A percentile compares a stretch with the other conserved stretches of the same genome.
Evolutionary conservation across 2,797 vertebrate genomes (phyloP).

Genomic region (Danio choprae): DNA sequence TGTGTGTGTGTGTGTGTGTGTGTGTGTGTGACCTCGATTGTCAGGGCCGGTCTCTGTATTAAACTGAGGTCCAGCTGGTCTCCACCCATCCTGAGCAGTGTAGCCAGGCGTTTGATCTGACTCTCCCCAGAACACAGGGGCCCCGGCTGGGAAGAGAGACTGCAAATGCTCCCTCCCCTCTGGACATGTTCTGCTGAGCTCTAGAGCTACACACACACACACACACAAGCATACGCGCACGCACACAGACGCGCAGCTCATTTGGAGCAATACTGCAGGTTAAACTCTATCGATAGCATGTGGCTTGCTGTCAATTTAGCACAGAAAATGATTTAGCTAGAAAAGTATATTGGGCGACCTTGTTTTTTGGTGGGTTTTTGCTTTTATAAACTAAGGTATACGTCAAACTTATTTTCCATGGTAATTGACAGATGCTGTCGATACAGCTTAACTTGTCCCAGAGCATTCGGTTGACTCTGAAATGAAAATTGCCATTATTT

Average conservation of each 20-base stretch:
- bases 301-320: constrained; percentile 22
- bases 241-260: constrained; percentile 7
- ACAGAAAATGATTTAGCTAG: neutral
- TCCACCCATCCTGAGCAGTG: constrained; percentile 34
- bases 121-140: constrained; percentile 35
- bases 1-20: constrained; percentile 31
- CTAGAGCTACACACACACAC: constrained; percentile 38
- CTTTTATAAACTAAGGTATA: neutral
- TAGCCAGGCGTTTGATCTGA: constrained; percentile 48
- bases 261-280: neutral
- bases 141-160: constrained; percentile 22
- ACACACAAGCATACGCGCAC: too few species aligned
- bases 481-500: constrained; percentile 17
- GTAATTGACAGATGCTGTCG: constrained; percentile 21
- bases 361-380: neutral
- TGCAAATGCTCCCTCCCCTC: constrained; percentile 4
- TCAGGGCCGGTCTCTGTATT: constrained; percentile 41
- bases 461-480: neutral
- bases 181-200: constrained; percentile 34
- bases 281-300: constrained; percentile 11
- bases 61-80: constrained; percentile 53
- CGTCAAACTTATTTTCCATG: constrained; percentile 2
- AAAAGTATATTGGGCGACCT: too few species aligned
- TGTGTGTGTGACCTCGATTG: constrained; percentile 34
- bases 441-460: constrained; percentile 26